Percentiles rank a stretch among this genome's conserved stretches.
Conservation (phyloP, 2,888 invertebrate species). For the Hyalella azteca region DNA sequence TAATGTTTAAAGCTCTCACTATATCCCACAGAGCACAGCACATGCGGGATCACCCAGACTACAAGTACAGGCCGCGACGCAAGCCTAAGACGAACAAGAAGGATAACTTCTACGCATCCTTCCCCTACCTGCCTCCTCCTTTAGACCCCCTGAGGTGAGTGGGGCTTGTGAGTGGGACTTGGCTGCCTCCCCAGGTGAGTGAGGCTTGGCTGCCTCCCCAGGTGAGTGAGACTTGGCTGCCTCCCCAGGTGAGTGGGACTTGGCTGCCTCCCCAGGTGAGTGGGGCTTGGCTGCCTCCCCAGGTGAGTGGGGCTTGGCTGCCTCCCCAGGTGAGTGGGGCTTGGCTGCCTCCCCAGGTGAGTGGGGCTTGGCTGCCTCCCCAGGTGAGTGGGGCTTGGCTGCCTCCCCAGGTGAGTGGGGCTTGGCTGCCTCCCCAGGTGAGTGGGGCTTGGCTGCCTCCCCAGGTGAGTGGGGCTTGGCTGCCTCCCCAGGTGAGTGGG, state of each 20-base stretch:
- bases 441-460: no score
- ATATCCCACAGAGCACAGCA: slow-evolving; percentile 71
- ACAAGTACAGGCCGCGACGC: slow-evolving; percentile 81
- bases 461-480: no score
- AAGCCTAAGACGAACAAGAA: slow-evolving; percentile 67
- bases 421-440: no score
- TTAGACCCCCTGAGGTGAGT: slow-evolving; percentile 58
- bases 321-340: no score
- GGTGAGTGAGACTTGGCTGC: neutral
- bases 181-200: neutral
- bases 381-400: no score
- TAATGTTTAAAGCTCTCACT: neutral
- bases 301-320: no score
- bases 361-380: no score
- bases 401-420: no score
- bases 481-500: no score
- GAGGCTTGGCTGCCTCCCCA: no score
- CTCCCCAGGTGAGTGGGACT: neutral
- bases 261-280: neutral
- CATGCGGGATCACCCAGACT: slow-evolving; percentile 91
- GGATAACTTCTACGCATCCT: slow-evolving; percentile 78
- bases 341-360: no score
- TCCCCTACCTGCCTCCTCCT: slow-evolving; percentile 89
- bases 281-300: no score
- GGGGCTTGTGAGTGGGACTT: neutral